Evolutionary conservation across 2,888 invertebrate species (phyloP).

Genomic region (Drosophila paranaensis): DNA sequence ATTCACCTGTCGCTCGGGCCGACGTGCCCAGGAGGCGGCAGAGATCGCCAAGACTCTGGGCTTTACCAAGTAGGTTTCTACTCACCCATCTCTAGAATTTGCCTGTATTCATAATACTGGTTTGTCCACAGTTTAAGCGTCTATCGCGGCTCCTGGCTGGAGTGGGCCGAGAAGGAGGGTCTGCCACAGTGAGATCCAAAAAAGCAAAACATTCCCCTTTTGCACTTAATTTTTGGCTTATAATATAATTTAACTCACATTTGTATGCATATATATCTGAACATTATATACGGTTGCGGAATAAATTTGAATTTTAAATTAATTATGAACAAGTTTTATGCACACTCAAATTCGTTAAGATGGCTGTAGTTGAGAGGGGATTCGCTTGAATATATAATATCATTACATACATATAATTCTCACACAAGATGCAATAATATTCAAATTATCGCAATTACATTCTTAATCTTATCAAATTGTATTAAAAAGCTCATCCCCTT

Average conservation of each 20-base stretch:
- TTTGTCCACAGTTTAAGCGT: constrained; percentile 41
- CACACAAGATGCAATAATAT: background rate
- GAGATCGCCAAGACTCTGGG: constrained; percentile 48
- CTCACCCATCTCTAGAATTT: background rate
- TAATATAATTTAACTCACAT: constrained; percentile 5
- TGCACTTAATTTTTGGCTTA: constrained; percentile 8
- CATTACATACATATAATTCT: background rate
- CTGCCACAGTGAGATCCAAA: constrained; percentile 25
- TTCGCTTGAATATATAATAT: background rate
- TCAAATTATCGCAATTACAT: background rate
- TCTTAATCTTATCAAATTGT: background rate
- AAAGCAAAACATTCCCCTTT: background rate
- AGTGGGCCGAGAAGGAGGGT: constrained; percentile 65
- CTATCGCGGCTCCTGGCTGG: constrained; percentile 66
- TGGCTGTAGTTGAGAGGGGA: background rate
- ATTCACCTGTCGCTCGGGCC: constrained; percentile 63
- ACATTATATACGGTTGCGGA: constrained; percentile 40
- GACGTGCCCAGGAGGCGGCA: constrained; percentile 50
- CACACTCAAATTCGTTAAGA: background rate
- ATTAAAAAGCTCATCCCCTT: background rate
- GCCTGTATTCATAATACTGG: background rate
- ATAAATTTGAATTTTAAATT: constrained; percentile 31
- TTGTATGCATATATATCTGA: constrained; percentile 2
- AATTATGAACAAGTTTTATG: constrained; percentile 1
- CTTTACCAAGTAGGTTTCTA: constrained; percentile 51